phyloP scores from a whole-genome alignment of 2,888 invertebrate genomes.

The Callosobruchus maculatus region DNA sequence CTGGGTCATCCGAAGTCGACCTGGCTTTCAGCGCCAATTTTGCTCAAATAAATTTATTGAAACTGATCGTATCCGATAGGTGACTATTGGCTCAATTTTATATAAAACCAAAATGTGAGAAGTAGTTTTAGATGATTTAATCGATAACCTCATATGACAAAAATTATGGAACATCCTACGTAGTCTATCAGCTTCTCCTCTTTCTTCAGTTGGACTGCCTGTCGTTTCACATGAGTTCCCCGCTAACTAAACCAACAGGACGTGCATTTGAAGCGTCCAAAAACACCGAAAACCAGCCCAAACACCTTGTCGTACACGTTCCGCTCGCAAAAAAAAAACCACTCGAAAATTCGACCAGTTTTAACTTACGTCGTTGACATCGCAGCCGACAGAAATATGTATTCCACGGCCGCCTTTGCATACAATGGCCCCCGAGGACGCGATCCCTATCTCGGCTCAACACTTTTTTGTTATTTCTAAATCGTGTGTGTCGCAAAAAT shows the following conservation, averaged over 20 bases:
- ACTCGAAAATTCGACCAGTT: slow-evolving; percentile 5
- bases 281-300: neutral
- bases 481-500: slow-evolving; percentile 30
- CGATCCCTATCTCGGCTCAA: slow-evolving; percentile 41
- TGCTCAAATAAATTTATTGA: too few species aligned
- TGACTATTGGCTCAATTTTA: too few species aligned
- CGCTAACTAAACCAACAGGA: neutral
- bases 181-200: neutral
- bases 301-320: neutral
- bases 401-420: slow-evolving; percentile 40
- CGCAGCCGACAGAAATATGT: slow-evolving; percentile 40
- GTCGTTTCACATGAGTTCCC: neutral
- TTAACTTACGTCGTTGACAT: slow-evolving; percentile 29
- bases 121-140: too few species aligned
- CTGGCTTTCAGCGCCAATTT: too few species aligned
- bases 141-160: too few species aligned
- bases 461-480: slow-evolving; percentile 44
- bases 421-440: slow-evolving; percentile 41
- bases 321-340: neutral
- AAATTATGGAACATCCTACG: neutral
- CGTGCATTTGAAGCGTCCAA: neutral
- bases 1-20: too few species aligned
- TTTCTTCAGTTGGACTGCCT: neutral
- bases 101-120: too few species aligned
- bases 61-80: too few species aligned